A percentile compares a stretch with the other conserved stretches of the same genome.
Conservation (phyloP, 2,797 vertebrate genomes). For the Chloroceryle inda region DNA sequence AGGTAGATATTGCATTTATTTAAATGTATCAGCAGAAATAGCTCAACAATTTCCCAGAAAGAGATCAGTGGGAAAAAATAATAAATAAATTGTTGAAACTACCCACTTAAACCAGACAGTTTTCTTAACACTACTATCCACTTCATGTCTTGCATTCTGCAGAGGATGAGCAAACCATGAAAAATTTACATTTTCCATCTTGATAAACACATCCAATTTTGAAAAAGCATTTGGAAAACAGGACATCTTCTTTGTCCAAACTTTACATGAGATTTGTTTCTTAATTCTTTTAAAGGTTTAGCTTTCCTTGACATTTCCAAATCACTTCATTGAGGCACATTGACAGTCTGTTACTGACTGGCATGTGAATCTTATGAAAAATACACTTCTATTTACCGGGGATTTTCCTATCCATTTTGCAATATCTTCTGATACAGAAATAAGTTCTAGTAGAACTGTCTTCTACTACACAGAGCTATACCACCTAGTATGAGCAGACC, state of each 20-base stretch:
- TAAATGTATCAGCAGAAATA: neutral
- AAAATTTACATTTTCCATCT: neutral
- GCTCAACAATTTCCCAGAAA: neutral
- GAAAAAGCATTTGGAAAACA: neutral
- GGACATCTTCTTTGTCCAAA: neutral
- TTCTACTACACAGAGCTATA: neutral
- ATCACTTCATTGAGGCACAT: neutral
- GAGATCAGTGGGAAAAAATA: neutral
- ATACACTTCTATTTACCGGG: neutral
- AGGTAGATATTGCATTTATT: neutral
- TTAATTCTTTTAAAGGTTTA: neutral
- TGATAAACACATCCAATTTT: neutral
- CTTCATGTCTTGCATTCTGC: neutral
- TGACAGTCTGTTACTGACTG: neutral
- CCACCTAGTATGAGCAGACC: neutral
- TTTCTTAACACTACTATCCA: neutral
- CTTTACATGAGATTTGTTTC: neutral
- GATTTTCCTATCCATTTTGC: neutral
- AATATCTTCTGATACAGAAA: neutral
- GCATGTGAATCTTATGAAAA: neutral
- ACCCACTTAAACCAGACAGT: neutral
- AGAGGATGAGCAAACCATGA: neutral
- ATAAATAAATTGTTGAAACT: neutral
- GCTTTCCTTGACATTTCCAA: neutral
- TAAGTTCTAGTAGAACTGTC: neutral